Base-by-base conservation (phyloP, 2,888 invertebrate genomes). In the Pterostichus madidus region DNA sequence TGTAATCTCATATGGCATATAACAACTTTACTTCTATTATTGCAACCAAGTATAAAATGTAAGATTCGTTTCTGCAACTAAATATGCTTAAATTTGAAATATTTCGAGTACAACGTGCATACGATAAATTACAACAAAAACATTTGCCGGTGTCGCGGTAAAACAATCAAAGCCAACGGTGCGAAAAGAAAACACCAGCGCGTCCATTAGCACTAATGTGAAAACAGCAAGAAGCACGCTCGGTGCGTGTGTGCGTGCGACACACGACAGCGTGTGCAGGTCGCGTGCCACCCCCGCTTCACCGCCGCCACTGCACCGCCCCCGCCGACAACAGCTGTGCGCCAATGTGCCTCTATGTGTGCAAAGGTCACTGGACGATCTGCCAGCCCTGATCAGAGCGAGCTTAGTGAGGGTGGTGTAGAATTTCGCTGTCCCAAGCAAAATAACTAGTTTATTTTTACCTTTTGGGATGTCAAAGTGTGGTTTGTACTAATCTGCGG, bases 171-270 rank as follows among this genome's bases (percentile, higher is more conserved):
- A 35, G 11, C 64, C 64, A 64, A 6, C n/a, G n/a, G 64, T 35
- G 24, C 13, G n/a, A n/a, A 49, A 49, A 49, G 5, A 49, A 49
- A 49, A 49, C 49, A 49, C 13, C 49, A n/a, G 11, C 49, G 24
- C 78, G 53, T 78, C 80, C 52, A 80, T 80, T 80, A 80, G 68
- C 17, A 35, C 64, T 64, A 77, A 77, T 77, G 77, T 77, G 56
- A 53, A 77, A 77, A 77, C 53, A 77, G 56, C 77, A 39, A 15
- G 31, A 13, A 49, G 31, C 80, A 80, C 56, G 56, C 39, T 35
- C 44, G 17, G n/a, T 15, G 59, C 35, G 46, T 44, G 44, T 39
- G 56, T 53, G 49, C 71, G 71, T 75, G 52, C 32, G 75, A 64
- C 64, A 64, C 64, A 35, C 64, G 64, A 39, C 39, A n/a, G 52